Evolutionary conservation across 2,113 vertebrate genomes (phyloP).

Genomic region (Trachemys scripta): DNA sequence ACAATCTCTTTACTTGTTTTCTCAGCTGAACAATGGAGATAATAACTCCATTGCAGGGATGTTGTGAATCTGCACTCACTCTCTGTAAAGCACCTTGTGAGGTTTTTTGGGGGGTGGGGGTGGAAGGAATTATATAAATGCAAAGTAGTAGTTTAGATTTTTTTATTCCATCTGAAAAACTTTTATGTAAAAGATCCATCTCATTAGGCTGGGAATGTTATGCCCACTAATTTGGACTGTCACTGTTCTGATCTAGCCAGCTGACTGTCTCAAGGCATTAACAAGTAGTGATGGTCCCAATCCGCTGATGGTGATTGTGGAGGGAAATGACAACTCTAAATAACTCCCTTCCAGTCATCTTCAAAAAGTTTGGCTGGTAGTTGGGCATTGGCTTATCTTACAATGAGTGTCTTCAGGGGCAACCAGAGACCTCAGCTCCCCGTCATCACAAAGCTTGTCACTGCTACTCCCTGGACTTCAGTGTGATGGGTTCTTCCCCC

Average conservation of each 20-base stretch:
- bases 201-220: background rate
- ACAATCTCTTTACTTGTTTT: background rate
- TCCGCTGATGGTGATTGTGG: background rate
- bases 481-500: background rate
- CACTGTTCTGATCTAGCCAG: background rate
- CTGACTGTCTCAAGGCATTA: background rate
- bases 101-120: background rate
- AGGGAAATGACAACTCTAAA: background rate
- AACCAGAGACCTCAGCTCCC: background rate
- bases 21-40: background rate
- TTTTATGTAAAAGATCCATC: background rate
- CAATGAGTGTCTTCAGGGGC: background rate
- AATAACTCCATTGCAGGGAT: background rate
- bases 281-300: background rate
- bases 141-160: background rate
- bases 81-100: background rate
- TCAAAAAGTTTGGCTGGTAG: background rate
- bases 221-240: background rate
- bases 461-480: background rate
- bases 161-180: background rate
- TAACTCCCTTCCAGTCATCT: background rate
- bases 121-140: background rate
- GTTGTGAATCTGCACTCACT: background rate
- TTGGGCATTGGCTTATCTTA: background rate
- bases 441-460: background rate